Percentiles rank a stretch among this genome's conserved stretches.
phyloP scores from a whole-genome alignment of 2,113 vertebrate genomes.

The Microtus montanus region DNA sequence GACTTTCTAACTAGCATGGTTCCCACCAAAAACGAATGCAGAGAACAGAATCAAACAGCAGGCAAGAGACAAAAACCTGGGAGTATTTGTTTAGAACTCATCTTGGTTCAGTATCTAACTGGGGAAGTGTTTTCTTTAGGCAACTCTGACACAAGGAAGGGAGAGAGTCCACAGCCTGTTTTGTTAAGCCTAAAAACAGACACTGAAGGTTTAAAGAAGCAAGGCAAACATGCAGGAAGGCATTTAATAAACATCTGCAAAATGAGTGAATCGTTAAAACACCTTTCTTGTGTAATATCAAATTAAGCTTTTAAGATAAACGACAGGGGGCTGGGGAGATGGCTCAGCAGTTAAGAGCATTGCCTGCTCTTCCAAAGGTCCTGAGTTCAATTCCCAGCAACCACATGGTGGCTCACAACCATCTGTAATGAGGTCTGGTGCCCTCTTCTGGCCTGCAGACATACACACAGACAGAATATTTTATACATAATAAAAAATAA shows the following conservation, averaged over 20 bases:
- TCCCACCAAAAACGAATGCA: background rate
- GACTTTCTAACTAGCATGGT: background rate
- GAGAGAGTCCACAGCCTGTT: background rate
- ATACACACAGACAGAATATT: no score
- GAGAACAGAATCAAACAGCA: background rate
- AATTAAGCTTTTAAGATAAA: constrained; percentile 25
- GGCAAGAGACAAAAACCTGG: background rate
- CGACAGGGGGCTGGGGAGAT: no score
- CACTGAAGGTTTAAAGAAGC: background rate
- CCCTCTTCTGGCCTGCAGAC: no score
- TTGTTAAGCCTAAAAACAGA: background rate
- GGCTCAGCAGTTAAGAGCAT: no score
- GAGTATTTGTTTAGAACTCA: background rate
- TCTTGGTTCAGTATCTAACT: background rate
- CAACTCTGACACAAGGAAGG: background rate
- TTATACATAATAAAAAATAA: no score
- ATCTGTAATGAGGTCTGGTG: no score
- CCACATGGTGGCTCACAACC: no score
- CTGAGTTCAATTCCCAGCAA: no score
- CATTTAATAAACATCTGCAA: background rate
- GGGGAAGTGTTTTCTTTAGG: background rate
- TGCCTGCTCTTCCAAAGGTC: no score
- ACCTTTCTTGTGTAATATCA: constrained; percentile 12
- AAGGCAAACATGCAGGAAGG: background rate
- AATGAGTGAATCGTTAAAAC: background rate